These are phyloP conservation scores for Drosophila nr. fundita DNA, from an alignment of 2,888 invertebrate species.

Conservation along the genomic window DNA sequence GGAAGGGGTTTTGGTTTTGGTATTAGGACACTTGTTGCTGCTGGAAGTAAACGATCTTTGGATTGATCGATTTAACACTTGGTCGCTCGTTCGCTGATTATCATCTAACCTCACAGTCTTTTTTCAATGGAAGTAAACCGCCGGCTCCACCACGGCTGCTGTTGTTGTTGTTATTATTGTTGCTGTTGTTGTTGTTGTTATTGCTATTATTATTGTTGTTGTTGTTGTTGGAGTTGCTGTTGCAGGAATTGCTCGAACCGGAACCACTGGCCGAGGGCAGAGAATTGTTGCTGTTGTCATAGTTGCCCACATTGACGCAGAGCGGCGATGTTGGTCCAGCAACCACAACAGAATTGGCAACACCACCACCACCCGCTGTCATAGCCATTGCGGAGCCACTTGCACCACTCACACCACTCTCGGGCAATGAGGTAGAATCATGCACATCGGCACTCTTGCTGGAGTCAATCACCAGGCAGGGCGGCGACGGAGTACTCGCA, in stretches of 20 bases:
- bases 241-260: slow-evolving; percentile 71
- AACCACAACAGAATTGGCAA: slow-evolving; percentile 20
- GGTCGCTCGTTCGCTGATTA: slow-evolving; percentile 84
- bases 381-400: slow-evolving; percentile 19
- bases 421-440: slow-evolving; percentile 78
- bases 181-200: slow-evolving; percentile 58
- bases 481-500: slow-evolving; percentile 78
- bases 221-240: slow-evolving; percentile 67
- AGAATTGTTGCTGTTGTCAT: slow-evolving; percentile 73
- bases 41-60: slow-evolving; percentile 47
- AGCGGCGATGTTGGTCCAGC: slow-evolving; percentile 58
- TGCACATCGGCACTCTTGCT: slow-evolving; percentile 78
- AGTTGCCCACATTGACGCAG: slow-evolving; percentile 71
- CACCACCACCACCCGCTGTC: slow-evolving; percentile 22
- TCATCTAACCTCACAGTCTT: slow-evolving; percentile 96
- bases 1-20: neutral
- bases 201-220: slow-evolving; percentile 36
- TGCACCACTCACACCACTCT: slow-evolving; percentile 46
- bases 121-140: slow-evolving; percentile 88
- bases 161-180: slow-evolving; percentile 56
- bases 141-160: slow-evolving; percentile 63
- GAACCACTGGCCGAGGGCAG: slow-evolving; percentile 62
- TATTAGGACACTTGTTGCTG: slow-evolving; percentile 52
- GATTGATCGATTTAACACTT: slow-evolving; percentile 24
- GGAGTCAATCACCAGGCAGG: slow-evolving; percentile 78